These are phyloP conservation scores for Troides aeacus DNA, from an alignment of 2,888 invertebrate species.

Conservation along the genomic window DNA sequence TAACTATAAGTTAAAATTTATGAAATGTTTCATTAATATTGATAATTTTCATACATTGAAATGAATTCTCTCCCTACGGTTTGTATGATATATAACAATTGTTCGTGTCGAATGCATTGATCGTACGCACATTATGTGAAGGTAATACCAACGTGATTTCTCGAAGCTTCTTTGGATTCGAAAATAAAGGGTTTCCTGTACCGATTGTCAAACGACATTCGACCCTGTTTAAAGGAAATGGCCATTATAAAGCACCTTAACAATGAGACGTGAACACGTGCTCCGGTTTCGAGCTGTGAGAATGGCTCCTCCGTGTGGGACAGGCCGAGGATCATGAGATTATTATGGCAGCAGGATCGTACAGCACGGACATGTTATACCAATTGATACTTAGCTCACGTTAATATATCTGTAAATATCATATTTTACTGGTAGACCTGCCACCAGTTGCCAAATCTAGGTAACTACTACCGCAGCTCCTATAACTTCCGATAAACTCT, in stretches of 20 bases:
- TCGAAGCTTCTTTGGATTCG: conserved; percentile 53
- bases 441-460: no score
- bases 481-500: no score
- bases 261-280: conserved; percentile 58
- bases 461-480: no score
- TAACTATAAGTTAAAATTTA: no score
- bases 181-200: conserved; percentile 74
- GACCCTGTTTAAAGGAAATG: conserved; percentile 57
- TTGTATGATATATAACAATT: conserved; percentile 11
- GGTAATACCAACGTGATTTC: conserved; percentile 55
- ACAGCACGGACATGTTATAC: not conserved
- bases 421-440: no score
- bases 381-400: not conserved
- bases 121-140: conserved; percentile 8
- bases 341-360: conserved; percentile 2
- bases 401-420: no score
- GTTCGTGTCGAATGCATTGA: conserved; percentile 22
- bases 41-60: not conserved
- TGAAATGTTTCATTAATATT: no score
- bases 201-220: conserved; percentile 57
- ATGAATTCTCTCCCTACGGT: not conserved
- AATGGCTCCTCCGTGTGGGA: conserved; percentile 48
- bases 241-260: conserved; percentile 49
- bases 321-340: conserved; percentile 25
- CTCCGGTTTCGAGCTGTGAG: conserved; percentile 54